phyloP scores from a whole-genome alignment of 1,140 invertebrate genomes.

The Stenopsyche tienmushanensis region DNA sequence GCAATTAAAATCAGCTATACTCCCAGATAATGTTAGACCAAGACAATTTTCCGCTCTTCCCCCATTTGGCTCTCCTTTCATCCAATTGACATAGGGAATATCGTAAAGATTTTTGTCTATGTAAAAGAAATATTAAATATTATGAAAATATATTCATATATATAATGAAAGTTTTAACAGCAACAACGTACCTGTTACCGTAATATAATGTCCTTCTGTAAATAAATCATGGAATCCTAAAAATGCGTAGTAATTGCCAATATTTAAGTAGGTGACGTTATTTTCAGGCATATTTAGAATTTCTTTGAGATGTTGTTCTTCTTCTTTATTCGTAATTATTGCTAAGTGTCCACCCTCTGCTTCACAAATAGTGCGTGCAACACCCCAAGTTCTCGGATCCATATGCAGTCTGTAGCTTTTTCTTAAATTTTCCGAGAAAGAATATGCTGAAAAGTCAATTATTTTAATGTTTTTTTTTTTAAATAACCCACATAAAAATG shows the following conservation, averaged over 20 bases:
- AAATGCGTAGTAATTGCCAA: too few species aligned
- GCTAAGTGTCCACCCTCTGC: slow-evolving; percentile 47
- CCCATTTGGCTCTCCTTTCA: too few species aligned
- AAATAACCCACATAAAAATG: too few species aligned
- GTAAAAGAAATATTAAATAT: neutral
- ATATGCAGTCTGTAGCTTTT: slow-evolving; percentile 48
- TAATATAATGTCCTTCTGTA: slow-evolving; percentile 43
- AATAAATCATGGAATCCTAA: slow-evolving; percentile 46
- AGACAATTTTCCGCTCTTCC: too few species aligned
- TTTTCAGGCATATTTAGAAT: slow-evolving; percentile 35
- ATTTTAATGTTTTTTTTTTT: too few species aligned
- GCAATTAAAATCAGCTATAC: too few species aligned
- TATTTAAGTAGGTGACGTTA: slow-evolving; percentile 42
- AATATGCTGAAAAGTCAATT: slow-evolving; percentile 43
- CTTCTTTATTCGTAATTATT: slow-evolving; percentile 46
- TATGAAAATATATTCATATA: too few species aligned
- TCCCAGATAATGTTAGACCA: too few species aligned
- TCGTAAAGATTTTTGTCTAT: too few species aligned
- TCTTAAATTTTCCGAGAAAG: slow-evolving; percentile 35
- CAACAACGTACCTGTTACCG: slow-evolving; percentile 47
- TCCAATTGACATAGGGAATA: too few species aligned
- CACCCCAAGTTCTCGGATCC: slow-evolving; percentile 41
- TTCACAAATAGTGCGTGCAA: slow-evolving; percentile 44
- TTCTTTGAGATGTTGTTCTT: slow-evolving; percentile 37
- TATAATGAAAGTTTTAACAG: too few species aligned